Evolutionary conservation across 2,888 invertebrate species (phyloP), one percentile per base, ranked within the genome.

Genomic region (Urechis unicinctus): DNA sequence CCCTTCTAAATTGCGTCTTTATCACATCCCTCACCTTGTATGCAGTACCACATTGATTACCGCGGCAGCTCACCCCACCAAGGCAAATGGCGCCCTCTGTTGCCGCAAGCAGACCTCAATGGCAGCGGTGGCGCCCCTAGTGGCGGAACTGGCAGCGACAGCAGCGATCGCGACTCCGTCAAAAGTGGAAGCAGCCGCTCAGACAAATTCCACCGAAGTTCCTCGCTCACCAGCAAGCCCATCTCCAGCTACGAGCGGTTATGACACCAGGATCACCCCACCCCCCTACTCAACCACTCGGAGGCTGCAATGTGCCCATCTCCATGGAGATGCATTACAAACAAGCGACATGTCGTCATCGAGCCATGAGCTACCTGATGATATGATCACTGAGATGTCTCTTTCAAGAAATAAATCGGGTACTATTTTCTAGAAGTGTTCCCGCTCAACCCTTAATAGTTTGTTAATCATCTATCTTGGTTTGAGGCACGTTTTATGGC

Each of bases 21-120:
- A 6, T 45, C 17, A 45, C 22, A 31, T 13, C 17, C 9, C 9
- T 9, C 17, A 17, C 9, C 48, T 53, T 43, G 26, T 47, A 66
- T 73, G 52, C 70, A 79, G 79, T 79, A 75, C 66, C 79, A 79
- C 66, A 80, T 80, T 61, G 80, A 80, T 66, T 80, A 80, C 69
- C 73, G 77, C 52, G 76, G 78, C 48, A 70, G 55, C 13, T 52
- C 53, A 3, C 50, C 46, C 22, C 41, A 41, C n/a, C 26, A 36
- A 2, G n/a, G 29, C 22, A 22, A 42, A n/a, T 41, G 57, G 56
- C 52, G 50, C 26, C 45, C 31, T 17, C 21, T 47, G 2, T n/a
- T n/a, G n/a, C 22, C 52, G 2, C 50, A 36, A 29, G 25, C n/a
- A 21, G 21, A 45, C 28, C 4, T 25, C 26, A 45, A 36, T 17